Conservation (phyloP, 2,797 vertebrate species). For the Chloroceryle inda region DNA sequence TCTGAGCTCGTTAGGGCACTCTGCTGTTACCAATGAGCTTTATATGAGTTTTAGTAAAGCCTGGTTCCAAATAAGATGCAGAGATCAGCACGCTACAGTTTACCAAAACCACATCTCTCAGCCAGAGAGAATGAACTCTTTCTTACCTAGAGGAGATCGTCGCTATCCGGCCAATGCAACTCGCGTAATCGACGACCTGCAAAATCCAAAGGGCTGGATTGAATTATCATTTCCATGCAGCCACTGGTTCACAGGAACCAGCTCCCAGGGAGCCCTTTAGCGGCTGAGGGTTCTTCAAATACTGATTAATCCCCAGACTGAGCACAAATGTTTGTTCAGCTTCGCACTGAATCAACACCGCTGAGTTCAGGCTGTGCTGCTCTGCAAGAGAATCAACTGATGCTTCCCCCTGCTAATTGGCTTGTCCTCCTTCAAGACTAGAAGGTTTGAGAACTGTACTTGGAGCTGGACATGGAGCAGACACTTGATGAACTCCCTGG, state of each 20-base stretch:
- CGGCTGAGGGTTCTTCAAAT: background rate
- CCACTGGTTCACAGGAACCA: background rate
- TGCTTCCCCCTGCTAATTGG: background rate
- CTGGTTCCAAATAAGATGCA: background rate
- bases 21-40: background rate
- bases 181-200: constrained; percentile 75
- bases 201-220: background rate
- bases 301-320: background rate
- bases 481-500: background rate
- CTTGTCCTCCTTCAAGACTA: background rate
- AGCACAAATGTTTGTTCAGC: background rate
- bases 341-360: background rate
- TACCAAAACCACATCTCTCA: background rate
- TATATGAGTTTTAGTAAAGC: background rate
- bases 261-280: background rate
- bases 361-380: background rate
- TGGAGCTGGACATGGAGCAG: background rate
- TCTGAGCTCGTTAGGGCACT: background rate
- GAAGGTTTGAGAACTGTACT: background rate
- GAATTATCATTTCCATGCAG: background rate
- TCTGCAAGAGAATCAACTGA: background rate
- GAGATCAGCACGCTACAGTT: background rate
- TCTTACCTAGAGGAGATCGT: constrained; percentile 85
- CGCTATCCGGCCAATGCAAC: constrained; percentile 58
- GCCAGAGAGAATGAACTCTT: constrained; percentile 2